Conservation (phyloP, 2,888 invertebrate species). For the Tetheella fluctuosa region DNA sequence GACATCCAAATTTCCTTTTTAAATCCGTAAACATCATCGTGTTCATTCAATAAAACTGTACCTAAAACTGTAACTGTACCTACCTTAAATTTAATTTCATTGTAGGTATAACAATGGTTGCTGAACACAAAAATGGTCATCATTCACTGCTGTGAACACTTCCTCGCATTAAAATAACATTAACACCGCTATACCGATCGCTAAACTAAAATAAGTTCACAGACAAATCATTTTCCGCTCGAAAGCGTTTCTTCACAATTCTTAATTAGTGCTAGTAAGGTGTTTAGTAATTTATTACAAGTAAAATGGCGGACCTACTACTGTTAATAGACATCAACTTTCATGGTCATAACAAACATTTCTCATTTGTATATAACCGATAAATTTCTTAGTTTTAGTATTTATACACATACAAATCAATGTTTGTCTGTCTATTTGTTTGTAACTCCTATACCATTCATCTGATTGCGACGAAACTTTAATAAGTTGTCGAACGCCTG, state of each 20-base stretch:
- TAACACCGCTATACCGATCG: conserved; percentile 18
- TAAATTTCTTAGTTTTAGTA: neutral
- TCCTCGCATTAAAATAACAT: conserved; percentile 34
- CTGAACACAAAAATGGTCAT: conserved; percentile 20
- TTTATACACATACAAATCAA: too few relatives aligned
- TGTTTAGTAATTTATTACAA: conserved; percentile 27
- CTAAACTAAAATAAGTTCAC: conserved; percentile 25
- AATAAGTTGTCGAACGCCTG: too few relatives aligned
- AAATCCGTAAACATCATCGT: neutral
- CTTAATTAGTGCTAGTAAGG: conserved; percentile 16
- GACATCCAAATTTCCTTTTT: neutral
- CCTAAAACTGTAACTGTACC: neutral
- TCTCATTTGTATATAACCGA: neutral
- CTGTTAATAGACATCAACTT: neutral
- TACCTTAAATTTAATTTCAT: neutral
- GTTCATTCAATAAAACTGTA: conserved; percentile 4
- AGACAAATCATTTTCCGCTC: conserved; percentile 39
- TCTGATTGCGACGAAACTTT: too few relatives aligned
- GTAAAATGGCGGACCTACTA: neutral
- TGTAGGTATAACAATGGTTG: neutral
- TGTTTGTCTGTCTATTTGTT: too few relatives aligned
- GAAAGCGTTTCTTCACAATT: conserved; percentile 27
- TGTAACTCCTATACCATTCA: too few relatives aligned
- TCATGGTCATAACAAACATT: conserved; percentile 7
- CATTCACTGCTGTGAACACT: conserved; percentile 15